Base-by-base conservation (phyloP, 2,113 vertebrate genomes). In the Morone chrysops region DNA sequence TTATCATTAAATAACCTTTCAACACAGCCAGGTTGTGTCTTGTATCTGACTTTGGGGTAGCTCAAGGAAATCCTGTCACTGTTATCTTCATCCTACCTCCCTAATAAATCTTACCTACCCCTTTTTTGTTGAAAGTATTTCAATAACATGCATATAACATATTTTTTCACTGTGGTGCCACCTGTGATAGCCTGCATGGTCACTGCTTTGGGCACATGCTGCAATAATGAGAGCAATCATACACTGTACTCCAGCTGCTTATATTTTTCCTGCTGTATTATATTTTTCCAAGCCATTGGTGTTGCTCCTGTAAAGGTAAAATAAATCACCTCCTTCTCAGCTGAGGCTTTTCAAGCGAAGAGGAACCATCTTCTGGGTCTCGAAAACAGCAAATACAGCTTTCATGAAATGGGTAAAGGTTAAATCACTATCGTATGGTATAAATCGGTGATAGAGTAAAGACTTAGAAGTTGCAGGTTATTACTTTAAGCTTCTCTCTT, bases 391-490 rank as follows among this genome's bases (percentile, higher is more conserved):
- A 78, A 85, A 71, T 51, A 38, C 36, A 56, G 76, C 75, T 85
- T 86, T 85, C 36, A 60, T 67, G 47, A 79, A 78, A 41, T 61
- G 57, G 17, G 65, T 85, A 74, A 79, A 74, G 83, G 83, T 88
- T 84, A 87, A 90, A 82, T 78, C 61, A 63, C 81, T 56, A 38
- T 69, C 85, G 75, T 87, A 56, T 8, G 31, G 65, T 71, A 75
- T 84, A 61, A 84, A 71, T 79, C 66, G 57, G 69, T 2, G 1
- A 61, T 25, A 36, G 75, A 71, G 9, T 20, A 22, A 38, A 54
- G 71, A 16, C 18, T 48, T 25, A 86, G 18, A 51, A 66, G 78
- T 68, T 59, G 81, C 38, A 72, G 75, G 25, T 85, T 88, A 84
- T 85, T 81, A 80, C 74, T 90, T 74, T 77, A 77, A 82, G 81